Evolutionary conservation across 2,797 vertebrate genomes (phyloP).

Genomic region (Eospalax fontanierii): DNA sequence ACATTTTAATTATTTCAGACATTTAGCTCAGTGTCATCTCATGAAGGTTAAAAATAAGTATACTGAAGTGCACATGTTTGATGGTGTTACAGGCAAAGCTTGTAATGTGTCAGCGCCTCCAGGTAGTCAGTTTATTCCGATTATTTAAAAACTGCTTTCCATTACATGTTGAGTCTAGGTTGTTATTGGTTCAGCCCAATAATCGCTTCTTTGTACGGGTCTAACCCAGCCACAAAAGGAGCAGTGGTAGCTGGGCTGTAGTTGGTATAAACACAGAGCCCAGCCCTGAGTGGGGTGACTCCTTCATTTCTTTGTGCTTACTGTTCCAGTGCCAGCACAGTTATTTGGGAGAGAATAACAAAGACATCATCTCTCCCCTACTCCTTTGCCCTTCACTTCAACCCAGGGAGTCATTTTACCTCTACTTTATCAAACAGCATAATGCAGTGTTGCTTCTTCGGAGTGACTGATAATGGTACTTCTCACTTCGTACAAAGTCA

Average conservation of each 20-base stretch:
- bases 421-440: background rate
- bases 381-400: background rate
- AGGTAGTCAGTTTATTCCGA: conserved; percentile 43
- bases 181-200: conserved; percentile 66
- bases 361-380: conserved; percentile 54
- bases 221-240: conserved; percentile 71
- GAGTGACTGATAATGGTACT: background rate
- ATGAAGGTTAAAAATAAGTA: background rate
- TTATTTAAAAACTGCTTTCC: conserved; percentile 50
- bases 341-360: conserved; percentile 72
- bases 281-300: conserved; percentile 63
- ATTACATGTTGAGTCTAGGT: conserved; percentile 37
- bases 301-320: conserved; percentile 76
- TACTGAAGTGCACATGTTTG: background rate
- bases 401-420: background rate
- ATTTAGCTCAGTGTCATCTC: background rate
- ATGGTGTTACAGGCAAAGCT: background rate
- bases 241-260: conserved; percentile 69
- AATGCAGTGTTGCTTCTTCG: conserved; percentile 20
- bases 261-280: conserved; percentile 75
- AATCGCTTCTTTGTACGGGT: conserved; percentile 81
- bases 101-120: background rate
- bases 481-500: too few relatives aligned
- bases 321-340: conserved; percentile 11
- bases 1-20: conserved; percentile 9